Evolutionary conservation across 2,888 invertebrate species (phyloP), one percentile per base, ranked within the genome.

Genomic region (Ophraella communa): DNA sequence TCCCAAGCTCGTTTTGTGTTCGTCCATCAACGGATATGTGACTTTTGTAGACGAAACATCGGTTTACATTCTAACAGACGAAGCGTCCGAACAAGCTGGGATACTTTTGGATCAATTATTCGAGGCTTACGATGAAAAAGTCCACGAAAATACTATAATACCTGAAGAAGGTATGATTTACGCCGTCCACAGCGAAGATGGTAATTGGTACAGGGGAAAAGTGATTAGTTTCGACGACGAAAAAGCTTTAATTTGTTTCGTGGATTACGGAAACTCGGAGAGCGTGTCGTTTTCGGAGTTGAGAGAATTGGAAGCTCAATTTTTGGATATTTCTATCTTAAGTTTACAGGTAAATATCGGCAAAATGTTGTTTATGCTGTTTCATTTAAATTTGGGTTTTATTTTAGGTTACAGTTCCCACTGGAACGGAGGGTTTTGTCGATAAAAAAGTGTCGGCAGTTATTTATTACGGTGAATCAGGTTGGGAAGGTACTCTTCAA

Each of bases 251-350:
- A 85, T 90, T 0, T 84, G 85, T 2, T 91, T 86, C 76, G 77
- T 89, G 0, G 93, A 93, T 78, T 92, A 91, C 67, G 93, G 92
- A 39, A 90, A 91, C 76, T 79, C 82, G 0, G 91, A 92, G 79
- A 80, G 81, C 4, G 75, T 92, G 0, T 62, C 83, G 0, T 79
- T 77, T 14, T 54, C 33, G 8, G 62, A 64, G 4, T 56, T 79
- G 30, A 66, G 81, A 66, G 71, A 77, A 52, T 71, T 82, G 45
- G 61, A 62, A 23, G 64, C 59, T 3, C 67, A 77, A 58, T 80
- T 80, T 66, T 74, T 74, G 54, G 74, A 76, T 51, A 71, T 74
- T 18, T 75, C 74, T 55, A 71, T 74, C 11, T 67, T 79, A 63
- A 77, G 78, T 57, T 53, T 80, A 3, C 74, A 76, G 70, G 79